These are phyloP conservation scores for Nematostella vectensis DNA, from an alignment of 92 coral and sea anemone species.

Conservation along the genomic window DNA sequence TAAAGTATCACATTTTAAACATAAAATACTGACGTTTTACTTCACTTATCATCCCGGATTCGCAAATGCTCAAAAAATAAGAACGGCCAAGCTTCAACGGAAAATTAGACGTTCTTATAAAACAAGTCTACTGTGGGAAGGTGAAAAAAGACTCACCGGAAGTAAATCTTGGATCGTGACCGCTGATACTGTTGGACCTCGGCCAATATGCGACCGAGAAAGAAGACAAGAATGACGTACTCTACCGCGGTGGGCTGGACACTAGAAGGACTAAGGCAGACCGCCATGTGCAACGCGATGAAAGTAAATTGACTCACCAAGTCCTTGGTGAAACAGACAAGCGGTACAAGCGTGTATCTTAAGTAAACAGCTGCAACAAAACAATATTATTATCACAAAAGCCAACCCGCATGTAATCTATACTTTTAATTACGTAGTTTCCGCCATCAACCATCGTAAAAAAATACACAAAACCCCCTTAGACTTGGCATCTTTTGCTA, in stretches of 20 bases:
- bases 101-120: no score
- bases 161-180: constrained; percentile 11
- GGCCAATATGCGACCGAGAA: constrained; percentile 10
- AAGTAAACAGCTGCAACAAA: constrained; percentile 15
- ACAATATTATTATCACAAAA: background rate
- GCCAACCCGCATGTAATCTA: background rate
- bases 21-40: no score
- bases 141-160: constrained; percentile 13
- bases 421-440: no score
- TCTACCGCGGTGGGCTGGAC: constrained; percentile 3
- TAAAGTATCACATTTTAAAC: no score
- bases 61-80: no score
- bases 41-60: no score
- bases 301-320: constrained; percentile 12
- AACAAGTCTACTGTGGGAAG: background rate
- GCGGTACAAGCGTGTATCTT: constrained; percentile 10
- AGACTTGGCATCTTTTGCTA: no score
- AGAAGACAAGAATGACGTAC: constrained; percentile 20
- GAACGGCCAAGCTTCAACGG: no score
- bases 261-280: constrained; percentile 8
- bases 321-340: constrained; percentile 20
- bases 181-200: constrained; percentile 16
- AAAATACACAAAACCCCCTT: no score
- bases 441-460: no score
- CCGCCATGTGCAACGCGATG: constrained; percentile 9